Base-by-base conservation (phyloP, 2,113 vertebrate genomes). In the Burhinus bistriatus region DNA sequence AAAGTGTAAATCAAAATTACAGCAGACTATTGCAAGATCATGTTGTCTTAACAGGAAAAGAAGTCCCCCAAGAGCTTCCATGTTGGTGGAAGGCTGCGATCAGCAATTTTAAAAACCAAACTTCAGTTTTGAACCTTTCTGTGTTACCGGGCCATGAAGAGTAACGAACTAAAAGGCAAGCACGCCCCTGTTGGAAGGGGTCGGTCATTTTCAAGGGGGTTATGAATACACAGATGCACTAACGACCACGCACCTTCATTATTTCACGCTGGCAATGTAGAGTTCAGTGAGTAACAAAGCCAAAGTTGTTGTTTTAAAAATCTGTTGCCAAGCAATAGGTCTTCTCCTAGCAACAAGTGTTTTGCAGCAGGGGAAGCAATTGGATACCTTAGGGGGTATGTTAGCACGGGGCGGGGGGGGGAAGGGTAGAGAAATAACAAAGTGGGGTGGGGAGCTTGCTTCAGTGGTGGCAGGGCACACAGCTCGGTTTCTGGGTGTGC, bases 321-420 rank as follows among this genome's bases (percentile, higher is more conserved):
- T 59, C 71, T 83, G 93, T 97, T 97, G 95, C 87, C 95, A 97
- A 70, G 96, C 89, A 76, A 90, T 91, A n/a, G 71, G 70, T 93
- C 95, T 96, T 83, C 91, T 95, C 95, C 85, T 97, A 94, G 96
- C 96, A 95, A 97, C 95, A 83, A 89, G 92, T 95, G 93, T 96
- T 96, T 90, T 94, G 94, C 80, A 89, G 89, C 80, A 84, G 65
- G 38, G 85, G 59, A 97, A 79, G 91, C 92, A 93, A 87, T 71
- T n/a, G 91, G 77, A 94, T 95, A 75, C 95, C 76, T 72, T 44
- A 21, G 93, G 66, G 81, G 65, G 70, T 59, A 30, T 81, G 87
- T 89, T 95, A 70, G 87, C 59, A 6, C 1, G 36, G 40, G 36
- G n/a, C n/a, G n/a, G n/a, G 83, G 76, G 73, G 80, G 70, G 77